A percentile compares a stretch with the other conserved stretches of the same genome.
Conservation (phyloP, 2,797 vertebrate species). For the Enteromius thamalakanensis region DNA sequence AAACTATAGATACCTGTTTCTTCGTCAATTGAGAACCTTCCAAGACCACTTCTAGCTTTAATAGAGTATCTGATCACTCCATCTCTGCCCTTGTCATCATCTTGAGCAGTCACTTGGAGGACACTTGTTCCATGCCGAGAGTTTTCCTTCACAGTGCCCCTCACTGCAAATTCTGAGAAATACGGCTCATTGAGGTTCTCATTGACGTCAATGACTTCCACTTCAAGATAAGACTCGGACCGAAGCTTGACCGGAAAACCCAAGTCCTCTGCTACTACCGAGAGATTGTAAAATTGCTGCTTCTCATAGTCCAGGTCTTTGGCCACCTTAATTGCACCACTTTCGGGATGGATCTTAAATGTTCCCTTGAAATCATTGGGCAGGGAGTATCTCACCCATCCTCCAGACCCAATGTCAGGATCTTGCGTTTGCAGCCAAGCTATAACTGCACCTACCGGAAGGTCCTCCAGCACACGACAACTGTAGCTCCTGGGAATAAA, state of each 20-base stretch:
- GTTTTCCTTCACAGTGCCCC: conserved; percentile 91
- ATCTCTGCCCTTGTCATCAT: conserved; percentile 89
- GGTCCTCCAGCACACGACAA: conserved; percentile 89
- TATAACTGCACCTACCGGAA: conserved; percentile 88
- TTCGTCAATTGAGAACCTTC: conserved; percentile 92
- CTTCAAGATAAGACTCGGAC: conserved; percentile 87
- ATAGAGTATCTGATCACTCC: conserved; percentile 89
- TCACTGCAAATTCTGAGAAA: conserved; percentile 88
- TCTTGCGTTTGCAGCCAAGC: conserved; percentile 92
- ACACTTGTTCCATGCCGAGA: conserved; percentile 87
- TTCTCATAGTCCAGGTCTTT: conserved; percentile 93
- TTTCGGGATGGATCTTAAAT: conserved; percentile 89
- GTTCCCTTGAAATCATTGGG: conserved; percentile 85
- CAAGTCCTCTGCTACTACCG: conserved; percentile 88
- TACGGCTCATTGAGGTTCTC: conserved; percentile 91
- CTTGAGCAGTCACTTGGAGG: conserved; percentile 85
- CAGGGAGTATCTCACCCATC: conserved; percentile 88
- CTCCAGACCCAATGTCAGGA: conserved; percentile 86
- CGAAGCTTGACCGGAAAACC: conserved; percentile 82
- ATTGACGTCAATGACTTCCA: conserved; percentile 93
- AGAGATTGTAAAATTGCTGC: conserved; percentile 90
- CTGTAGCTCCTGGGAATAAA: conserved; percentile 89
- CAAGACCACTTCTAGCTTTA: conserved; percentile 89
- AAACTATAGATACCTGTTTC: conserved; percentile 87
- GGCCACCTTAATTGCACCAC: conserved; percentile 85